Evolutionary conservation across 2,113 vertebrate genomes (phyloP), one percentile per base, ranked within the genome.

Genomic region (Sinosuthora webbiana): DNA sequence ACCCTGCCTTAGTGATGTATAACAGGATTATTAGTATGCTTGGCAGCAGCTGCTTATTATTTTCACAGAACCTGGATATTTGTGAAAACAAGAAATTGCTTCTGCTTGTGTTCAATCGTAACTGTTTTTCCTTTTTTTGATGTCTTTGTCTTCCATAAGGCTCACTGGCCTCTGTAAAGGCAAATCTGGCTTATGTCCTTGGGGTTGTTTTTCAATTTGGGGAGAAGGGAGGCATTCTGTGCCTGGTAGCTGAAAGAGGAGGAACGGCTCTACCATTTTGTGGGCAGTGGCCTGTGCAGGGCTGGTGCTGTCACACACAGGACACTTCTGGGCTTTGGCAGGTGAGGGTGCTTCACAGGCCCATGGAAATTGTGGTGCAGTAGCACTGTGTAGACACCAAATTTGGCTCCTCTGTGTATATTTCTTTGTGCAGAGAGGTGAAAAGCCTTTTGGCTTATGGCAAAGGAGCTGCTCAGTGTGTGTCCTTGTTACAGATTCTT

Each of bases 1-100:
- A 62, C 83, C 52, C 73, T 94, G 88, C 90, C 56, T 78, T 47
- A 44, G 71, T 86, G 94, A 94, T 94, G 92, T 93, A 39, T 68
- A 94, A 93, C 71, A 64, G 64, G 60, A 90, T 92, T 95, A 90
- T 96, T 96, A 94, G 90, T 90, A 81, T 83, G 85, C 90, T 81
- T 96, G 88, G 90, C 94, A 95, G 88, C 86, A 93, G 79, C 93
- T 93, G 76, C 92, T 93, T 90, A 94, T 90, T 93, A 90, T 86
- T 78, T 95, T 92, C 16, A 1, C 92, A 90, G 88, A 94, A 96
- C 79, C 93, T 95, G 89, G 65, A 53, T 94, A 88, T 85, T 95
- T 90, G 69, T 94, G 73, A 94, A 96, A 81, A 92, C 41, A 88
- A 83, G 71, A 50, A 86, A 60, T n/a, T 20, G 11, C 23, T 94